Conservation (phyloP, 2,113 vertebrate genomes). For the Pteruthius melanotis region DNA sequence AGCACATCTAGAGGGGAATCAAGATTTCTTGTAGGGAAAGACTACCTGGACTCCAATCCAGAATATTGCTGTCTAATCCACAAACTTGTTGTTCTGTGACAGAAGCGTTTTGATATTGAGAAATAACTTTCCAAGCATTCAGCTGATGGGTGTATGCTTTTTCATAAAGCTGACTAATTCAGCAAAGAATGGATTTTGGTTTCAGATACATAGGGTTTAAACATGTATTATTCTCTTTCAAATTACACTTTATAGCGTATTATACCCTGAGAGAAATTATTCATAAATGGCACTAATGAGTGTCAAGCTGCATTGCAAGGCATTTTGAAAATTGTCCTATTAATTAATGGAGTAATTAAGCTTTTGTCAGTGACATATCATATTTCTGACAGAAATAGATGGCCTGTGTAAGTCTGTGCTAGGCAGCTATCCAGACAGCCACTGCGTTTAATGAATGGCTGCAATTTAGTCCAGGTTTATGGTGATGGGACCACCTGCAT, state of each 20-base stretch:
- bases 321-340: constrained; percentile 92
- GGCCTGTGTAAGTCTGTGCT: constrained; percentile 77
- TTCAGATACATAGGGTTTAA: constrained; percentile 49
- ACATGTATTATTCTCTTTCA: constrained; percentile 55
- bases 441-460: constrained; percentile 89
- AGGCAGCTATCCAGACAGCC: constrained; percentile 80
- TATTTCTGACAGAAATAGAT: constrained; percentile 95
- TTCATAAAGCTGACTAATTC: constrained; percentile 2
- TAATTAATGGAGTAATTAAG: constrained; percentile 99
- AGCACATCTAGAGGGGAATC: background rate
- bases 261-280: constrained; percentile 77
- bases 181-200: constrained; percentile 38
- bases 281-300: constrained; percentile 87
- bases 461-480: constrained; percentile 92
- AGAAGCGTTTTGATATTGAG: constrained; percentile 6
- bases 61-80: background rate
- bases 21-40: background rate
- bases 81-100: background rate
- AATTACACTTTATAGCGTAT: constrained; percentile 64
- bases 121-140: background rate
- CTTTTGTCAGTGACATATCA: constrained; percentile 97
- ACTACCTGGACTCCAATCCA: background rate
- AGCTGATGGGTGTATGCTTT: background rate
- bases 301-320: constrained; percentile 83
- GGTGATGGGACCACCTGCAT: constrained; percentile 89